Percentiles rank a stretch among this genome's conserved stretches.
Evolutionary conservation across 2,113 vertebrate genomes (phyloP).

Genomic region (Shinisaurus crocodilurus): DNA sequence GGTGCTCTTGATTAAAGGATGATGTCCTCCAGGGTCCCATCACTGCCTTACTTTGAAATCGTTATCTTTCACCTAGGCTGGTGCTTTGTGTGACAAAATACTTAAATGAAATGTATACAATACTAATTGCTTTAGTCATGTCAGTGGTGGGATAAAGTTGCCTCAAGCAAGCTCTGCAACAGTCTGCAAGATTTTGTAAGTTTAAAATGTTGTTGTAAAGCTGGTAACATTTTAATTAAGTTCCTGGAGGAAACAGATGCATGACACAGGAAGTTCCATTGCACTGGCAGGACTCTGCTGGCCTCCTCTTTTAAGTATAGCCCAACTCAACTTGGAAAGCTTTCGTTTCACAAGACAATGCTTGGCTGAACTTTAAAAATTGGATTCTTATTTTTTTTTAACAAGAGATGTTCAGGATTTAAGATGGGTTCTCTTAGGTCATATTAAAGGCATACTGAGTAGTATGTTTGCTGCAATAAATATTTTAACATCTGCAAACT

Average conservation of each 20-base stretch:
- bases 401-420: not conserved
- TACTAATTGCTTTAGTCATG: slow-evolving; percentile 67
- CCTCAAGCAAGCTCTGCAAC: slow-evolving; percentile 57
- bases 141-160: slow-evolving; percentile 60
- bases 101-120: slow-evolving; percentile 66
- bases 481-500: not conserved
- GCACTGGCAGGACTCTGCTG: slow-evolving; percentile 1
- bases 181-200: slow-evolving; percentile 53
- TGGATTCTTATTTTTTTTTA: not conserved
- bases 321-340: not conserved
- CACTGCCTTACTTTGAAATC: slow-evolving; percentile 58
- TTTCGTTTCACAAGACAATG: not conserved
- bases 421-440: not conserved
- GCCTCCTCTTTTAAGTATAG: not conserved
- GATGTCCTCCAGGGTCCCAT: slow-evolving; percentile 58
- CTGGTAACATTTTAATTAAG: slow-evolving; percentile 68
- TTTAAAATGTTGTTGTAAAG: slow-evolving; percentile 60
- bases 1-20: slow-evolving; percentile 69
- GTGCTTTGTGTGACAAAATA: slow-evolving; percentile 65
- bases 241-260: slow-evolving; percentile 49
- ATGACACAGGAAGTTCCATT: slow-evolving; percentile 37
- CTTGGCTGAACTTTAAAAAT: slow-evolving; percentile 8
- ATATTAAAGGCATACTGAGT: not conserved
- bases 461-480: not conserved
- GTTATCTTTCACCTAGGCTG: slow-evolving; percentile 64